Evolutionary conservation across 1,140 invertebrate genomes (phyloP), one percentile per base, ranked within the genome.

Genomic region (Leptopilina boulardi): DNA sequence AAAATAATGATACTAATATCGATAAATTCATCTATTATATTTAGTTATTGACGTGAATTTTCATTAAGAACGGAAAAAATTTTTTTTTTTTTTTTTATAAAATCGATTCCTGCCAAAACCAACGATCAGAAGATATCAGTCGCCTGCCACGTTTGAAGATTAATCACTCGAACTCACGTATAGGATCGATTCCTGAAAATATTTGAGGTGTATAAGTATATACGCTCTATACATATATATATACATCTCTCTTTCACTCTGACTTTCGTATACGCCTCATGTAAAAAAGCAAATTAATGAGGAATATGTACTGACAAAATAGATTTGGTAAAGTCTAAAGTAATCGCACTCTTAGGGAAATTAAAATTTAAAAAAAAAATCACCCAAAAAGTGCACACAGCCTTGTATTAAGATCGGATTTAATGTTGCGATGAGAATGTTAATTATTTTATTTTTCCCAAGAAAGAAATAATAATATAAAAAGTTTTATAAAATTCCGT

Each of bases 81-180:
- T 34, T 34, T 34, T 34, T 34, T 3, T 34, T 34, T 38, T 38
- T 38, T 38, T 51, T 51, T 51, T 51, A 18, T 18, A 51, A 26
- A 66, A 30, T 66, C 21, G 59, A 30, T 8, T 66, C 5, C 11
- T 66, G 59, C 15, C 13, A 66, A 66, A 66, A 66, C 2, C 11
- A 66, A 66, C 23, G 15, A 51, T 18, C 59, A n/a, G 23, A 30
- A 34, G 23, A n/a, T 66, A 66, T 66, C 59, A 66, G 59, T 66
- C 15, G 26, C 26, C 59, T 66, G 59, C 13, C 59, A 66, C 11
- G 23, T n/a, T 54, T 26, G 11, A 66, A 66, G 23, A 66, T 66
- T 30, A 30, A 66, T 66, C 59, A 66, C 59, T 66, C 21, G 23
- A 30, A 66, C 59, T 66, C 59, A 30, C 59, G 23, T 66, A 66